phyloP scores from a whole-genome alignment of 2,113 vertebrate species.

The Sylvilagus bachmani region DNA sequence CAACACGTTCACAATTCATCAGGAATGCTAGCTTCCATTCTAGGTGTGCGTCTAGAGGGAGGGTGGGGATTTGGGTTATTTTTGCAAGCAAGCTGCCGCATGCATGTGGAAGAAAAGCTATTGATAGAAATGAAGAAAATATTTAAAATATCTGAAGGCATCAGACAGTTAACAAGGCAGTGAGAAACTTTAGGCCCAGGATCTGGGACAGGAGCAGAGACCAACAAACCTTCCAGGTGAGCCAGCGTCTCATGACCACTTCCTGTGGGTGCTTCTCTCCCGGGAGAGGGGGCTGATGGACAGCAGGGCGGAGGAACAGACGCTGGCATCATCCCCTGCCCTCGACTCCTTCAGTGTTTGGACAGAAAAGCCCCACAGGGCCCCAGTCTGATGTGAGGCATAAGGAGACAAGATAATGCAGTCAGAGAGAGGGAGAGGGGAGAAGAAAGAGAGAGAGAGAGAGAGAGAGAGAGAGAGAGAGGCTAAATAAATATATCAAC shows the following conservation, averaged over 20 bases:
- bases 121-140: not conserved
- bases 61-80: not conserved
- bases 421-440: not conserved
- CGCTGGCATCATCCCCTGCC: rapidly evolving
- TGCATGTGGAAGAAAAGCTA: not conserved
- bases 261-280: not conserved
- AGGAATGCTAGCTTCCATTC: too few species aligned
- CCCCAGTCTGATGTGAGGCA: not conserved
- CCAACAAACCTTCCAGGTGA: not conserved
- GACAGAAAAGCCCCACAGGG: not conserved
- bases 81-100: not conserved
- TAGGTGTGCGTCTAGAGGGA: not conserved
- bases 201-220: not conserved
- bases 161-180: not conserved
- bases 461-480: not conserved
- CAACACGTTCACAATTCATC: not conserved
- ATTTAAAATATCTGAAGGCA: not conserved
- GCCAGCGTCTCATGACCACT: not conserved
- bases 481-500: not conserved
- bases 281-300: not conserved
- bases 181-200: not conserved
- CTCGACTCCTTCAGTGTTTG: not conserved
- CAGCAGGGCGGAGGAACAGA: not conserved
- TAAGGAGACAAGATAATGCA: not conserved
- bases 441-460: not conserved